Evolutionary conservation across 2,797 vertebrate species (phyloP).

Genomic region (Acridotheres tristis): DNA sequence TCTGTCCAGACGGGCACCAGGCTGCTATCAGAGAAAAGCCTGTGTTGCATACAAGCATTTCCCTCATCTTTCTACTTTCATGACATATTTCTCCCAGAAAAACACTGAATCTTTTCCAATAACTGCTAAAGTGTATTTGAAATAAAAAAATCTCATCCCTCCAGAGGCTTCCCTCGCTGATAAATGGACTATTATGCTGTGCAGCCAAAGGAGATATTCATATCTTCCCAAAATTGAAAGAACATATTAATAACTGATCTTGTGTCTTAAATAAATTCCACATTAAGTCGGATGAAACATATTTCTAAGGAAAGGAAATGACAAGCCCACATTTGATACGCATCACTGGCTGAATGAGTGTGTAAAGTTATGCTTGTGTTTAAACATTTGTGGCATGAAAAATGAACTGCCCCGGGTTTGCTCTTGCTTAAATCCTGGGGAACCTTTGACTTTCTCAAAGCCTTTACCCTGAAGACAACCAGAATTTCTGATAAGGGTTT

Average conservation of each 20-base stretch:
- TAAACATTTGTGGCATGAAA: not conserved
- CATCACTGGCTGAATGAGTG: not conserved
- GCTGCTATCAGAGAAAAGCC: conserved; percentile 3
- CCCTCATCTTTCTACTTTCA: conserved; percentile 38
- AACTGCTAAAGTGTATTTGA: conserved; percentile 2
- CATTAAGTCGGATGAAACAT: conserved; percentile 17
- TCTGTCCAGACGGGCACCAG: conserved; percentile 48
- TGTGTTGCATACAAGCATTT: not conserved
- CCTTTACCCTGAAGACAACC: not conserved
- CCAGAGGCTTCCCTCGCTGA: not conserved
- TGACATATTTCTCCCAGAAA: conserved; percentile 35
- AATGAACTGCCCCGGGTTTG: not conserved
- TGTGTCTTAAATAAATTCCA: conserved; percentile 25
- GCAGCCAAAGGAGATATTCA: conserved; percentile 46
- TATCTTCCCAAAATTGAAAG: conserved; percentile 50
- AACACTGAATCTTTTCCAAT: not conserved
- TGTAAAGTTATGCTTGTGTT: not conserved
- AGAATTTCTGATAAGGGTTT: not conserved
- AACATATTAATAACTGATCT: conserved; percentile 44
- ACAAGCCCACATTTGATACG: not conserved
- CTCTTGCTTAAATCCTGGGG: not conserved
- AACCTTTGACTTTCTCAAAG: not conserved
- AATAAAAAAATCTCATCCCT: conserved; percentile 13
- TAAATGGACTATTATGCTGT: conserved; percentile 20
- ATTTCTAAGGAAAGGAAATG: conserved; percentile 21